Evolutionary conservation across 2,113 vertebrate genomes (phyloP).

Genomic region (Fulica atra): DNA sequence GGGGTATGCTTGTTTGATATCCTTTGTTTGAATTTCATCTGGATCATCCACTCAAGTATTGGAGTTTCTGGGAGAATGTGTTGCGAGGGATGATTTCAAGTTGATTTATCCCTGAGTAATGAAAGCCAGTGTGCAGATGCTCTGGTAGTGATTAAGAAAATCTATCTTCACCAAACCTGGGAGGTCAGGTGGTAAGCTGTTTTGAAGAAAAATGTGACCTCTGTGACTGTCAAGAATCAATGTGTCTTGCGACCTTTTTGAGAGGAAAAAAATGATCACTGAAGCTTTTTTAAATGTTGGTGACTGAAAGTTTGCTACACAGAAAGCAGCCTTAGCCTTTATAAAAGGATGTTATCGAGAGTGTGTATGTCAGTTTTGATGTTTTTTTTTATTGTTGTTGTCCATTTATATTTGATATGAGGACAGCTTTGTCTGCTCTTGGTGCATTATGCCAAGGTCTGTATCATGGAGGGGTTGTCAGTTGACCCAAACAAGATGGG

Average conservation of each 20-base stretch:
- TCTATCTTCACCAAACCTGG: not conserved
- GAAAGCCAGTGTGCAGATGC: not conserved
- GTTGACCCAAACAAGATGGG: not conserved
- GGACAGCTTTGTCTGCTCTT: not conserved
- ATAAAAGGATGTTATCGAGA: not conserved
- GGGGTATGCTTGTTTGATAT: constrained; percentile 14
- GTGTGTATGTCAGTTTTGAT: not conserved
- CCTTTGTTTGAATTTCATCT: constrained; percentile 27
- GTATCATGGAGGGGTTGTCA: not conserved
- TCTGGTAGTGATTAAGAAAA: not conserved
- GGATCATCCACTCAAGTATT: not conserved
- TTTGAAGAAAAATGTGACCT: not conserved
- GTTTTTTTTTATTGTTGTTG: not conserved
- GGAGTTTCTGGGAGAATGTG: not conserved
- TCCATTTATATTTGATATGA: not conserved
- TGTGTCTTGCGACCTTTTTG: not conserved
- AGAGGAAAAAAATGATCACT: not conserved
- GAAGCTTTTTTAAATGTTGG: not conserved
- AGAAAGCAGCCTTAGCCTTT: not conserved
- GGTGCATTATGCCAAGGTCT: not conserved
- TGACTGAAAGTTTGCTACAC: not conserved
- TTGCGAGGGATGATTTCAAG: not conserved
- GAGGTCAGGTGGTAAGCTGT: not conserved
- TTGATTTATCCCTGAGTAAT: not conserved
- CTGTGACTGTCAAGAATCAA: not conserved